These are phyloP conservation scores for Columba guinea DNA, from an alignment of 2,797 vertebrate species.

Conservation along the genomic window DNA sequence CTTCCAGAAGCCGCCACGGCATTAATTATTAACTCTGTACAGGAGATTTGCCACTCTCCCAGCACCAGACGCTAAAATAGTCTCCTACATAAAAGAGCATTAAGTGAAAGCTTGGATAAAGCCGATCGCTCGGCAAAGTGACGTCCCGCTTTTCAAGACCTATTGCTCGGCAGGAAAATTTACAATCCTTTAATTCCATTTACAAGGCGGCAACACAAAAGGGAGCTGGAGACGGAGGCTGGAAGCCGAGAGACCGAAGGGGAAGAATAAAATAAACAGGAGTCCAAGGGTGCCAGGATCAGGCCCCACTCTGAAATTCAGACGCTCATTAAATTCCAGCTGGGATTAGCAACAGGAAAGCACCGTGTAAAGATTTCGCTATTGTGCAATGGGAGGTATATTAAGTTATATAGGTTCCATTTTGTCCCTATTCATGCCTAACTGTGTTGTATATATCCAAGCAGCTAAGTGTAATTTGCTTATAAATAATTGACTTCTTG, in stretches of 20 bases:
- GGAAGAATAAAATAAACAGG: constrained; percentile 44
- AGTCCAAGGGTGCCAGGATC: neutral
- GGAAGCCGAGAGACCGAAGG: neutral
- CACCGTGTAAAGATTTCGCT: neutral
- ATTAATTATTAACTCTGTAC: constrained; percentile 50
- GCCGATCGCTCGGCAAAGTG: neutral
- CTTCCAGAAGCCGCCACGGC: constrained; percentile 20
- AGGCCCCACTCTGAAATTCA: neutral
- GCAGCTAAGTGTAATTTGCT: constrained; percentile 88
- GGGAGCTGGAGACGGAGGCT: neutral
- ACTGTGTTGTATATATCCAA: constrained; percentile 76
- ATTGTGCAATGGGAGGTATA: constrained; percentile 57
- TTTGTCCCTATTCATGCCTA: constrained; percentile 78
- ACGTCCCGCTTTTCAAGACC: constrained; percentile 7
- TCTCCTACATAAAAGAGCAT: constrained; percentile 21
- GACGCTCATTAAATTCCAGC: constrained; percentile 24
- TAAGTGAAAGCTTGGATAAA: constrained; percentile 19
- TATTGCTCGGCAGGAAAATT: constrained; percentile 28
- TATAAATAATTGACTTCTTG: constrained; percentile 94
- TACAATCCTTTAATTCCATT: constrained; percentile 34
- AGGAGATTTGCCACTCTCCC: constrained; percentile 29
- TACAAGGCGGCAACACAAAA: constrained; percentile 6
- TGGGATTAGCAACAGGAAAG: constrained; percentile 10
- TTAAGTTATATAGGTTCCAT: constrained; percentile 65
- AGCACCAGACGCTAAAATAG: neutral